A percentile compares a stretch with the other conserved stretches of the same genome.
Evolutionary conservation across 1,140 invertebrate genomes (phyloP).

Genomic region (Drosophila eugracilis): DNA sequence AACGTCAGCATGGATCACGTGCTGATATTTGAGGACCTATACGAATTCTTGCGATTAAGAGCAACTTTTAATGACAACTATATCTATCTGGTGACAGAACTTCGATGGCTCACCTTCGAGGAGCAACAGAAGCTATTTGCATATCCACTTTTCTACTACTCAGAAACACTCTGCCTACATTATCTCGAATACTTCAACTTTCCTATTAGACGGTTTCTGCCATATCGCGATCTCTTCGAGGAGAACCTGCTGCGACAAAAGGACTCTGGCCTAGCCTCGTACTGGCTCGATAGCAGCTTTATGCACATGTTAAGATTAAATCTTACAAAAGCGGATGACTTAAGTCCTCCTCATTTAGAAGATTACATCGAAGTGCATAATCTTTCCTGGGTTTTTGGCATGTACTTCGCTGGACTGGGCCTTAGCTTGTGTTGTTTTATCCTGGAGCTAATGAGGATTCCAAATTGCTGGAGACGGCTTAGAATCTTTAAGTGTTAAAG

Average conservation of each 20-base stretch:
- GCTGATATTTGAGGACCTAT: not conserved
- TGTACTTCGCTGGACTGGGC: conserved; percentile 21
- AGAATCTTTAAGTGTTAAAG: no score
- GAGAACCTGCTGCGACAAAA: conserved; percentile 38
- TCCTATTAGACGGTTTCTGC: conserved; percentile 34
- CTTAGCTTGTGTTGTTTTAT: conserved; percentile 27
- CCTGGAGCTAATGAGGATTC: no score
- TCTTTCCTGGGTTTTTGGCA: conserved; percentile 30
- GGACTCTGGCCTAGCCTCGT: conserved; percentile 45
- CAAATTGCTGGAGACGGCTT: no score
- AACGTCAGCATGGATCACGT: not conserved
- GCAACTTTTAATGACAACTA: conserved; percentile 50
- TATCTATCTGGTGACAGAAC: conserved; percentile 16
- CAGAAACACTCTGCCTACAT: conserved; percentile 43
- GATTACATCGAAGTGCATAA: conserved; percentile 29
- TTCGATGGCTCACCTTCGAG: conserved; percentile 41
- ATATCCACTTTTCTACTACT: conserved; percentile 47
- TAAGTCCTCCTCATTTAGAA: not conserved
- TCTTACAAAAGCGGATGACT: conserved; percentile 18
- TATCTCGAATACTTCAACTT: conserved; percentile 18
- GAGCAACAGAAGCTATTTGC: conserved; percentile 57
- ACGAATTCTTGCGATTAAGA: conserved; percentile 14
- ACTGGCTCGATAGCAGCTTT: conserved; percentile 49
- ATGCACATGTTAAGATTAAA: conserved; percentile 41
- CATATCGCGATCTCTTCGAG: conserved; percentile 61